Evolutionary conservation across 2,797 vertebrate species (phyloP).

Genomic region (Micropoecilia bifurca): DNA sequence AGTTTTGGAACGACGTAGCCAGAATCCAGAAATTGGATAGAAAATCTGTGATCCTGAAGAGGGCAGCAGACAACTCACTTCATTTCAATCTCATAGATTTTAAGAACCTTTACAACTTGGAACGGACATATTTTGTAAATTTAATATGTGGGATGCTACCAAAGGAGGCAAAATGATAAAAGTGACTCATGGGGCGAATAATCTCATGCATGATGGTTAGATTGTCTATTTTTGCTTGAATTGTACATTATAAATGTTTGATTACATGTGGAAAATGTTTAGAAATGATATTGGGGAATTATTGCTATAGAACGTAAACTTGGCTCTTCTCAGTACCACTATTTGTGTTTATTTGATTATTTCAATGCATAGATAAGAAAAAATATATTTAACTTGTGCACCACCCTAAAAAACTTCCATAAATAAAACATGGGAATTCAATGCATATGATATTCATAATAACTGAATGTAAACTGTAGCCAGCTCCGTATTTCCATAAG

Average conservation of each 20-base stretch:
- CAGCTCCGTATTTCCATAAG: slow-evolving; percentile 2
- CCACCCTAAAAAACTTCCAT: neutral
- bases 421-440: neutral
- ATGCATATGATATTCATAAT: neutral
- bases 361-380: neutral
- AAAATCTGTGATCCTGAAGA: neutral
- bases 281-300: neutral
- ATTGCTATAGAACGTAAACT: neutral
- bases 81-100: neutral
- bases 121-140: neutral
- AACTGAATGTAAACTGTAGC: neutral
- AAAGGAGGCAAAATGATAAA: neutral
- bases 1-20: neutral
- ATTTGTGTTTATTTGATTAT: neutral
- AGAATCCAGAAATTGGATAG: neutral
- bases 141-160: neutral
- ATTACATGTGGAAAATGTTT: neutral
- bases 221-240: neutral
- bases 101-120: neutral
- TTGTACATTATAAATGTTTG: neutral
- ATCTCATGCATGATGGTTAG: neutral
- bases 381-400: neutral
- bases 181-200: neutral
- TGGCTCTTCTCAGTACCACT: neutral
- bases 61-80: neutral